Percentiles rank a stretch among this genome's conserved stretches.
Evolutionary conservation across 2,797 vertebrate species (phyloP).

Genomic region (Sebastolobus altivelis): DNA sequence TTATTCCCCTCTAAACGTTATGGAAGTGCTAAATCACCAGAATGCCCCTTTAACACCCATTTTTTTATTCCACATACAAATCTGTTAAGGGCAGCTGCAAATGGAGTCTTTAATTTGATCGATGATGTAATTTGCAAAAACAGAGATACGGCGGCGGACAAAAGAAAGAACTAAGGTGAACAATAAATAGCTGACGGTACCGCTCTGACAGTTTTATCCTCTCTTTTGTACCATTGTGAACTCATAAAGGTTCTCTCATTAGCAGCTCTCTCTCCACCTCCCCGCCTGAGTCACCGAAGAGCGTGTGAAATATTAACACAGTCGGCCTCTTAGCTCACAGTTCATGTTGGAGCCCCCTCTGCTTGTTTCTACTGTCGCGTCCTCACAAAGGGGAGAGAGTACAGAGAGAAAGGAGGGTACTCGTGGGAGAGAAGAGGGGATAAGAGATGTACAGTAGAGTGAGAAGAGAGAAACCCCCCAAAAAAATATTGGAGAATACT

Average conservation of each 20-base stretch:
- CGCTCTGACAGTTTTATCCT: constrained; percentile 21
- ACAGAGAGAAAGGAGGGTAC: not conserved
- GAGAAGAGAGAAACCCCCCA: not conserved
- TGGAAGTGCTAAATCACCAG: not conserved
- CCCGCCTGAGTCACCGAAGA: constrained; percentile 28
- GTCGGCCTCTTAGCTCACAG: not conserved
- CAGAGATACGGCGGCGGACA: not conserved
- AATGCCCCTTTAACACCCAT: not conserved
- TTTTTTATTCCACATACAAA: not conserved
- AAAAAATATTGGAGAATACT: not conserved
- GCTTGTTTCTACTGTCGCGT: constrained; percentile 1
- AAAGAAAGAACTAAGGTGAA: not conserved
- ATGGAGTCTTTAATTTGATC: not conserved
- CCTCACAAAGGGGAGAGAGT: constrained; percentile 12
- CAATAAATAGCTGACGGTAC: not conserved
- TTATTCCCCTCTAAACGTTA: not conserved
- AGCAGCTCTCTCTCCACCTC: constrained; percentile 31
- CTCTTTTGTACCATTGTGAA: constrained; percentile 31
- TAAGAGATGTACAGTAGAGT: constrained; percentile 1
- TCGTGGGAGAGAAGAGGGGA: not conserved
- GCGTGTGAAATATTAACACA: constrained; percentile 36
- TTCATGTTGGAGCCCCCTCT: constrained; percentile 17
- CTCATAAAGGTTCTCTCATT: constrained; percentile 34
- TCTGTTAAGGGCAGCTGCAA: not conserved
- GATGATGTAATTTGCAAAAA: constrained; percentile 1